phyloP scores from a whole-genome alignment of 2,113 vertebrate genomes.

The Emydocephalus ijimae region DNA sequence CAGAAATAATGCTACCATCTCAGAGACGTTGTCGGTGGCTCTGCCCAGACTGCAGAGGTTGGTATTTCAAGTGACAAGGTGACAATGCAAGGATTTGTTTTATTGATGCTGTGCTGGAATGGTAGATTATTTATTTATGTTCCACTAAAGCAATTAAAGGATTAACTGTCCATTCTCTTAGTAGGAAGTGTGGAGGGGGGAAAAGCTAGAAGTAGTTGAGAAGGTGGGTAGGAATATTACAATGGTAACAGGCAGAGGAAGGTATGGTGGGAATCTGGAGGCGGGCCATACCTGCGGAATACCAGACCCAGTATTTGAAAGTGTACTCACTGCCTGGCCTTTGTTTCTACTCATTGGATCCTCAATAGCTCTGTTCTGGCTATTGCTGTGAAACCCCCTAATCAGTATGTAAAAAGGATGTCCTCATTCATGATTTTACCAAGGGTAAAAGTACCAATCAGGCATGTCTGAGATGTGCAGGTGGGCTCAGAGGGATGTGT shows the following conservation, averaged over 20 bases:
- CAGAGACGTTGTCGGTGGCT: slow-evolving; percentile 57
- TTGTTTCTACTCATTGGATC: background rate
- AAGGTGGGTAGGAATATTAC: background rate
- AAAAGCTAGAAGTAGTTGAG: background rate
- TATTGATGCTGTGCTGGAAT: background rate
- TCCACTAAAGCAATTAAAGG: background rate
- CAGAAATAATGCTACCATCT: slow-evolving; percentile 47
- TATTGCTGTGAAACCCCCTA: background rate
- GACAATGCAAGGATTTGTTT: background rate
- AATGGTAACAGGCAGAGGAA: background rate
- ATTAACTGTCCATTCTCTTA: background rate
- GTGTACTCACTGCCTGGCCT: background rate
- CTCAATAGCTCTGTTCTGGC: background rate
- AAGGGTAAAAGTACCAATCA: background rate
- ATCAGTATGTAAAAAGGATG: background rate
- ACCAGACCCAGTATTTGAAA: background rate
- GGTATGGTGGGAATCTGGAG: background rate
- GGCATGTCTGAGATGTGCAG: background rate
- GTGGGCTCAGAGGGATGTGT: background rate
- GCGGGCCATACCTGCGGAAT: background rate
- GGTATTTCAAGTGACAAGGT: background rate
- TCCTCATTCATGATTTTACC: background rate
- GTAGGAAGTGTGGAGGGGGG: background rate
- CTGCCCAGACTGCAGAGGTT: slow-evolving; percentile 66
- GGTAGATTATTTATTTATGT: background rate